Evolutionary conservation across 2,113 vertebrate genomes (phyloP), one percentile per base, ranked within the genome.

Genomic region (Nothoprocta perdicaria): DNA sequence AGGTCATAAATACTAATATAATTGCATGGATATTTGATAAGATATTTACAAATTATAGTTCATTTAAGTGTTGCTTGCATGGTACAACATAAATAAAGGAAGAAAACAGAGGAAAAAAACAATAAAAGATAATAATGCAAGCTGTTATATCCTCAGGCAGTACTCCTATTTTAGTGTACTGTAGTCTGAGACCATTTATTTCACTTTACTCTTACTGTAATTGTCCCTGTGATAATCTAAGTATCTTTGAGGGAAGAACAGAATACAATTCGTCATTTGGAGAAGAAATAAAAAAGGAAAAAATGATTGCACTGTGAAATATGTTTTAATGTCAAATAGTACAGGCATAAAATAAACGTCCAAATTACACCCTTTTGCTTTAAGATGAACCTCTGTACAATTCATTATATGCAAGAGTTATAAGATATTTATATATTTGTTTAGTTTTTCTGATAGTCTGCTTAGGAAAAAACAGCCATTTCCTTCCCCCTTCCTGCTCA

Each of bases 321-420:
- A 45, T 27, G 27, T 18, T 72, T 80, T 80, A 77, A n/a, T 13
- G 41, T 4, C 2, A 7, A 46, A 33, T 38, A 61, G 35, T 45
- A 29, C 0, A 65, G 3, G 12, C 7, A 11, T 45, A 52, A 52
- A 2, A 43, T 52, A n/a, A 66, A 65, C 1, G 0, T 4, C 4
- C 4, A 9, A 29, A 80, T 69, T 48, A 24, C 14, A 2, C 61
- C 10, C 10, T 45, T 73, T 74, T 27, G 8, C 14, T 84, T 81
- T 78, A 41, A 61, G 12, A 35, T 16, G 4, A 60, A 53, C 55
- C 9, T 80, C 35, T 71, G 23, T 45, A 63, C 53, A 73, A 80
- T 40, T 66, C 68, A 2, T 53, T 8, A 8, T 40, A 50, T 6
- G 10, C 15, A 58, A 67, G 33, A 3, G 1, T 43, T 53, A 35